phyloP scores from a whole-genome alignment of 2,113 vertebrate species.

The Pangasianodon hypophthalmus region DNA sequence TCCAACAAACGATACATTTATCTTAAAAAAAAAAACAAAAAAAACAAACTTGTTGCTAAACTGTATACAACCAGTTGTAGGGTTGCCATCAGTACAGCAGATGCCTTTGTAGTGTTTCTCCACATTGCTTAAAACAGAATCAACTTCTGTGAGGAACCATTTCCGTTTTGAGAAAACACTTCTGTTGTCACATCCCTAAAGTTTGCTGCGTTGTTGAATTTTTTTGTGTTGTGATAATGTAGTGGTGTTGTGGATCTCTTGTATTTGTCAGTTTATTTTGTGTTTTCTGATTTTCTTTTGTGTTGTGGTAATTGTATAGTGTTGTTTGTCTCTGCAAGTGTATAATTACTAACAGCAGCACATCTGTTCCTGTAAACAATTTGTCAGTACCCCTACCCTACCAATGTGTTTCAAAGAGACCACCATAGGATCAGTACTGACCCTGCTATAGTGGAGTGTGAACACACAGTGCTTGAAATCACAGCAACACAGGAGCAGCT shows the following conservation, averaged over 20 bases:
- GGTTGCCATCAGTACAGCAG: neutral
- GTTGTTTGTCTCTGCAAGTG: no score
- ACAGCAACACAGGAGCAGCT: neutral
- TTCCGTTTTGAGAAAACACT: neutral
- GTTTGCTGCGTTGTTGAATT: neutral
- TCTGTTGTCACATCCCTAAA: neutral
- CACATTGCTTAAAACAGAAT: neutral
- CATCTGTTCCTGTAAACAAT: no score
- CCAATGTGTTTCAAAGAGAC: no score
- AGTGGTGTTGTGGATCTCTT: neutral
- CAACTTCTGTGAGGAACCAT: neutral
- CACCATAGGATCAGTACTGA: no score
- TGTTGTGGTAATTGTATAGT: no score
- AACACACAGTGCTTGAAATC: neutral
- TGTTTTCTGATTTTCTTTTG: no score
- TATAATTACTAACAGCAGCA: no score
- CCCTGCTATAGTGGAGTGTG: neutral
- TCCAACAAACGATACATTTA: neutral
- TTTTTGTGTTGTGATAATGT: neutral
- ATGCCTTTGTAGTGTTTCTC: neutral
- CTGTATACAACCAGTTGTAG: neutral
- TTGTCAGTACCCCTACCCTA: no score
- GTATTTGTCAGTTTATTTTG: no score
- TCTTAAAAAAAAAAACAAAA: neutral
- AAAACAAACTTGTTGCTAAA: neutral